phyloP scores from a whole-genome alignment of 1,140 invertebrate genomes.

The Rhagoletis zephyria region DNA sequence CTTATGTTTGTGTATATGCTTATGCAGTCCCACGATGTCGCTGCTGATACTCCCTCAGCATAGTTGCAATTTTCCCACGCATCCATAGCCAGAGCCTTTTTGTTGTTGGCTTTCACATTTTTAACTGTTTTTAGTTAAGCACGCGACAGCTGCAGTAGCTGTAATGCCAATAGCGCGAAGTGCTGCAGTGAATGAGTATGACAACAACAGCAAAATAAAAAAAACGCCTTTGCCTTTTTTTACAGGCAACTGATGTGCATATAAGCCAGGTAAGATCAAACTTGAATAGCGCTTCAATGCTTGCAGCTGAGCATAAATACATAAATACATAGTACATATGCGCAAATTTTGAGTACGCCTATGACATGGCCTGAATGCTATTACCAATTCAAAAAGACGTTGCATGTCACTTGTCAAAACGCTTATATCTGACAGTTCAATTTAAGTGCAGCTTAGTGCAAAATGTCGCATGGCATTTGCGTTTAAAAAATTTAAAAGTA shows the following conservation, averaged over 20 bases:
- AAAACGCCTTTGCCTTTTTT: not conserved
- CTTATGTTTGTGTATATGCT: not conserved
- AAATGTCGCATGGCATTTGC: not conserved
- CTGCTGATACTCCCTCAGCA: not conserved
- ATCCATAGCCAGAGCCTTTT: not conserved
- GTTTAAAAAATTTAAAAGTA: not conserved
- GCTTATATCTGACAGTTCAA: not conserved
- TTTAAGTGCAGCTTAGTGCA: not conserved
- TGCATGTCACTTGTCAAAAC: not conserved
- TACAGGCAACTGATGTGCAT: not conserved
- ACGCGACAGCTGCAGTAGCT: not conserved
- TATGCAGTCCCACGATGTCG: not conserved
- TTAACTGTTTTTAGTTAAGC: not conserved
- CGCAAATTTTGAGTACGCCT: not conserved
- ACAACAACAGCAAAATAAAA: not conserved
- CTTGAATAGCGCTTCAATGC: not conserved
- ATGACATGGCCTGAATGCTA: not conserved
- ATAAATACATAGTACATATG: not conserved
- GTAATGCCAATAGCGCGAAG: not conserved
- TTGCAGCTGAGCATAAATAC: not conserved
- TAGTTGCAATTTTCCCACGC: not conserved
- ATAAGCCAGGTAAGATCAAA: not conserved
- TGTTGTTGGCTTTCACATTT: not conserved
- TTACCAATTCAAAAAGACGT: not conserved
- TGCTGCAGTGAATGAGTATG: not conserved